Percentiles rank a stretch among this genome's conserved stretches.
Conservation (phyloP, 2,888 invertebrate species). For the Lasioglossum morio region DNA sequence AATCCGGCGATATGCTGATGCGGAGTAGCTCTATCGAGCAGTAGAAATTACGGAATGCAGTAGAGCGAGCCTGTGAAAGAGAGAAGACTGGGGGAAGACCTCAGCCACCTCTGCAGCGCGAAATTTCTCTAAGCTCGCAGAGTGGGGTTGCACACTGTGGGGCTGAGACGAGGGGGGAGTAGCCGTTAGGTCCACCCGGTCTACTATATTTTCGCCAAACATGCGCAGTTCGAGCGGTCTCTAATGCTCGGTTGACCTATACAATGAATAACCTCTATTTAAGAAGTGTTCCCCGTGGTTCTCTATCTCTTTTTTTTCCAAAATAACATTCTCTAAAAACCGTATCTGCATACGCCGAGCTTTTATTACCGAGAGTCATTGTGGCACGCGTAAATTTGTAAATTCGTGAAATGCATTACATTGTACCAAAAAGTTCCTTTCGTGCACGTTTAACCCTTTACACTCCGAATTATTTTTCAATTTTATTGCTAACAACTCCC, state of each 20-base stretch:
- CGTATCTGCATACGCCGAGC: neutral
- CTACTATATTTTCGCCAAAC: constrained; percentile 6
- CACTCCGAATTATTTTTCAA: too few species aligned
- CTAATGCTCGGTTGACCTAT: constrained; percentile 10
- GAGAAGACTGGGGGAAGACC: constrained; percentile 10
- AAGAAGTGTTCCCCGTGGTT: neutral
- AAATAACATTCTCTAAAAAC: neutral
- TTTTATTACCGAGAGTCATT: neutral
- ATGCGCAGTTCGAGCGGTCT: constrained; percentile 9
- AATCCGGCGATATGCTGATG: constrained; percentile 13
- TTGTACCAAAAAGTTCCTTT: neutral
- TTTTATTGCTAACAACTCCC: too few species aligned
- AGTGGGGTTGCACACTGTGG: neutral
- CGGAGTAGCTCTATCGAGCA: neutral
- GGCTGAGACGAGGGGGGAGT: neutral
- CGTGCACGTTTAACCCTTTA: neutral
- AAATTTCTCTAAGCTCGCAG: constrained; percentile 3
- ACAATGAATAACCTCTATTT: constrained; percentile 9
- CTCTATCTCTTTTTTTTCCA: neutral
- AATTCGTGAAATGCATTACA: neutral
- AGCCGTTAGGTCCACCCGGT: constrained; percentile 15
- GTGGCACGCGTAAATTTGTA: neutral
- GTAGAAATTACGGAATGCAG: constrained; percentile 2
- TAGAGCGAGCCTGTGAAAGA: constrained; percentile 1
- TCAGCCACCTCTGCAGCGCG: neutral